phyloP scores from a whole-genome alignment of 1,140 invertebrate species.

The Calycopis cecrops region DNA sequence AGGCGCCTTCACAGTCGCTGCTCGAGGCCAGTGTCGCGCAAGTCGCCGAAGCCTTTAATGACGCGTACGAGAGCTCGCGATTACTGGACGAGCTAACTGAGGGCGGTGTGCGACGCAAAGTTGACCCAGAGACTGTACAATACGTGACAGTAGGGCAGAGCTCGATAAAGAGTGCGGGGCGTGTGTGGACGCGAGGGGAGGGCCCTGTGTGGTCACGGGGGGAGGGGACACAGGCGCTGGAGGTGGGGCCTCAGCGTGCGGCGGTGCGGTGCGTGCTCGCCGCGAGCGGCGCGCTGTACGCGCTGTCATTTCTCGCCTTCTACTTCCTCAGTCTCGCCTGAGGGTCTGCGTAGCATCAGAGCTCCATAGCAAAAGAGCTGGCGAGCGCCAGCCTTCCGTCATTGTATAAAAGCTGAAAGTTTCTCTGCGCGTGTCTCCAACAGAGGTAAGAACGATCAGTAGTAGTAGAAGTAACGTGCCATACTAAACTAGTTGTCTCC shows the following conservation, averaged over 20 bases:
- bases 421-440: too few species aligned
- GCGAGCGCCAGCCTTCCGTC: too few species aligned
- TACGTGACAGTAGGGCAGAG: too few species aligned
- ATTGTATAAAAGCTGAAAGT: too few species aligned
- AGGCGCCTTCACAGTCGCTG: slow-evolving; percentile 22
- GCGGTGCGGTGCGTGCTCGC: slow-evolving; percentile 38
- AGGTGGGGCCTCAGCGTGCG: slow-evolving; percentile 25
- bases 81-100: slow-evolving; percentile 12
- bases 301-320: slow-evolving; percentile 48
- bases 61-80: slow-evolving; percentile 23
- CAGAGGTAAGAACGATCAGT: too few species aligned
- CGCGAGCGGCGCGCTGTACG: slow-evolving; percentile 41
- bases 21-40: slow-evolving; percentile 12
- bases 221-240: slow-evolving; percentile 3
- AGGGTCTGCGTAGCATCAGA: too few species aligned
- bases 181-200: too few species aligned
- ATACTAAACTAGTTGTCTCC: too few species aligned
- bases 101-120: slow-evolving; percentile 24
- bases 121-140: slow-evolving; percentile 5
- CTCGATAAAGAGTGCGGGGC: too few species aligned
- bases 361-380: too few species aligned
- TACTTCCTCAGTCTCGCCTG: slow-evolving; percentile 38
- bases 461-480: too few species aligned
- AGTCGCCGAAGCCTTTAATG: slow-evolving; percentile 26
- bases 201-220: too few species aligned